Conservation (phyloP, 2,797 vertebrate species). For the Alauda arvensis region DNA sequence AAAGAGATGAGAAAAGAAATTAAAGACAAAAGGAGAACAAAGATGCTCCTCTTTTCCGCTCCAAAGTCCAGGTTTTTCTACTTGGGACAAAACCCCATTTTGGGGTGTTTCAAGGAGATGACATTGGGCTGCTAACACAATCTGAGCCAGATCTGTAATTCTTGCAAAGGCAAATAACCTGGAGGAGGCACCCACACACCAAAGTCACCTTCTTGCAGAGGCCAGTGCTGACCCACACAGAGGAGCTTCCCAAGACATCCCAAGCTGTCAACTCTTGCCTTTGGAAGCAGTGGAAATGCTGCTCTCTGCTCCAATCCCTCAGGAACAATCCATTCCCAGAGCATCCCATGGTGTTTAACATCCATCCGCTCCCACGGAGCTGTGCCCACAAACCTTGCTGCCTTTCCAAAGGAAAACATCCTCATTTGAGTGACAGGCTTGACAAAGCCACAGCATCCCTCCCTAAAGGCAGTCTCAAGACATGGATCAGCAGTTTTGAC, state of each 20-base stretch:
- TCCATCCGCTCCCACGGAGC: fast-evolving
- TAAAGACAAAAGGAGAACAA: background rate
- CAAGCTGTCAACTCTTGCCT: fast-evolving
- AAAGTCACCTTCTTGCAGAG: background rate
- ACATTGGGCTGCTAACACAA: background rate
- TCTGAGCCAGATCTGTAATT: background rate
- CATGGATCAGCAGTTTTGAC: background rate
- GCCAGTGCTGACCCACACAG: background rate
- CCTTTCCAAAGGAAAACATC: background rate
- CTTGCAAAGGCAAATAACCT: background rate
- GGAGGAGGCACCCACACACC: background rate
- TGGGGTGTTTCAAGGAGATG: background rate
- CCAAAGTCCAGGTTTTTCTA: background rate
- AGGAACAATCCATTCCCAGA: fast-evolving
- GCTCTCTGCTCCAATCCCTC: fast-evolving
- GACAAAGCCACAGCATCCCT: background rate
- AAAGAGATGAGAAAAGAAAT: background rate
- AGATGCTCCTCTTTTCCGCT: background rate
- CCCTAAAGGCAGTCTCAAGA: background rate
- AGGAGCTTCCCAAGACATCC: fast-evolving
- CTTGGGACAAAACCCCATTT: background rate
- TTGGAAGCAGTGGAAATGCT: background rate
- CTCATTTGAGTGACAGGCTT: fast-evolving
- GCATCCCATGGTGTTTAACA: fast-evolving
- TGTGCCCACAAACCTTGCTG: background rate